Evolutionary conservation across 2,797 vertebrate species (phyloP).

Genomic region (Girardinus metallicus): DNA sequence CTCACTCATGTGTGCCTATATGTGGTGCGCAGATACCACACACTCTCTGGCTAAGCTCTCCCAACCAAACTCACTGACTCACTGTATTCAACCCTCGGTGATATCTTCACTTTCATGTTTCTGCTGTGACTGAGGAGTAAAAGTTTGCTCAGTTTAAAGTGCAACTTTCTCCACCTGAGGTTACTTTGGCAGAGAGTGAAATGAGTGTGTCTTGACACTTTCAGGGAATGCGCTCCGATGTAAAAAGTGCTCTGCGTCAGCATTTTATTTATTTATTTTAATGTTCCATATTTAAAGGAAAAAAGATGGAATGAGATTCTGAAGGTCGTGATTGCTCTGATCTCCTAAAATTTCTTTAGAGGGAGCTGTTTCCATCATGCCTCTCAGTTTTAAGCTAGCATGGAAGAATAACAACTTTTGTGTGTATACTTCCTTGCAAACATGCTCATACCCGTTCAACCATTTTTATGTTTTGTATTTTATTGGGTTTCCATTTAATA

Average conservation of each 20-base stretch:
- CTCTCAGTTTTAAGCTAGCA: conserved; percentile 15
- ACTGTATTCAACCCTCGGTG: conserved; percentile 63
- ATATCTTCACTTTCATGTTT: conserved; percentile 67
- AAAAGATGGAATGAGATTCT: conserved; percentile 27
- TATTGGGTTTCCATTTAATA: background rate
- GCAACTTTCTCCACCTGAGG: conserved; percentile 68
- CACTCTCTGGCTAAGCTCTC: conserved; percentile 62
- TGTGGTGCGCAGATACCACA: conserved; percentile 73
- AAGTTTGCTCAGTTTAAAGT: conserved; percentile 67
- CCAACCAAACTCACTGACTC: conserved; percentile 67
- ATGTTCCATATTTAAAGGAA: conserved; percentile 10
- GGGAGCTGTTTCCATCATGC: conserved; percentile 12
- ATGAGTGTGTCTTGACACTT: conserved; percentile 45
- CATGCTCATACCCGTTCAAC: background rate
- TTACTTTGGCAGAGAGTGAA: conserved; percentile 54
- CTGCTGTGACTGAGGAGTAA: conserved; percentile 65
- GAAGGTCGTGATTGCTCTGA: conserved; percentile 23
- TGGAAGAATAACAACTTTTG: conserved; percentile 19
- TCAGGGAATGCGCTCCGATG: conserved; percentile 25
- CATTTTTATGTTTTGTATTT: background rate
- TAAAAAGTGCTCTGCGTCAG: conserved; percentile 33
- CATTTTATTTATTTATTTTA: conserved; percentile 16
- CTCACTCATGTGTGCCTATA: conserved; percentile 72
- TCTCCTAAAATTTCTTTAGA: conserved; percentile 9
- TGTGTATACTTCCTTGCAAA: background rate